Conservation (phyloP, 1,140 invertebrate genomes). For the Eubasilissa regina region DNA sequence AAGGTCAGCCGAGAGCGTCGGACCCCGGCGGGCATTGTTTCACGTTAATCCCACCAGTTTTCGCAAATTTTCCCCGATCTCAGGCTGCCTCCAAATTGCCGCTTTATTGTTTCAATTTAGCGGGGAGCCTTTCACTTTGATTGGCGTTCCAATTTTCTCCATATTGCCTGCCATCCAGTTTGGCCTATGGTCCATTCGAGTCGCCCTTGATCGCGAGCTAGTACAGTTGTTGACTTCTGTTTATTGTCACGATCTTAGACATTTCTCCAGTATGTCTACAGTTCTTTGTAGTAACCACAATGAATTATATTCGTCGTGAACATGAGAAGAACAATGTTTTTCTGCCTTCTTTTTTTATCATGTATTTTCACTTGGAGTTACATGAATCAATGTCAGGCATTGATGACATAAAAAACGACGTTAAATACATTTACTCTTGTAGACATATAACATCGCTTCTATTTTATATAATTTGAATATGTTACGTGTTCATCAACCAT, state of each 20-base stretch:
- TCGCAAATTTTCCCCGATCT: slow-evolving; percentile 35
- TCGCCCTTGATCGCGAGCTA: slow-evolving; percentile 12
- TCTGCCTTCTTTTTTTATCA: too few species aligned
- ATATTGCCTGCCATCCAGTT: slow-evolving; percentile 16
- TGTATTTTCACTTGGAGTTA: too few species aligned
- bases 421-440: not conserved
- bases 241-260: slow-evolving; percentile 17
- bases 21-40: not conserved
- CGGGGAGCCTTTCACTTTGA: slow-evolving; percentile 39
- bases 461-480: not conserved
- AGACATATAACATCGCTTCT: not conserved
- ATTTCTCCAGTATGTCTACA: not conserved
- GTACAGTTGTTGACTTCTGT: not conserved
- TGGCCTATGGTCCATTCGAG: not conserved
- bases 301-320: too few species aligned
- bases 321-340: too few species aligned
- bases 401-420: too few species aligned
- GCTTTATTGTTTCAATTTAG: slow-evolving; percentile 29
- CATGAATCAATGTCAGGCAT: too few species aligned
- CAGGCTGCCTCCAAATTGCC: not conserved
- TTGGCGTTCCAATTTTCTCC: slow-evolving; percentile 36
- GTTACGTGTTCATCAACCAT: slow-evolving; percentile 2
- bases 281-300: not conserved
- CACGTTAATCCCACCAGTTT: not conserved
- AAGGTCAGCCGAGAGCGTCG: not conserved